Evolutionary conservation across 2,888 invertebrate genomes (phyloP).

Genomic region (Ophioninae sp.): DNA sequence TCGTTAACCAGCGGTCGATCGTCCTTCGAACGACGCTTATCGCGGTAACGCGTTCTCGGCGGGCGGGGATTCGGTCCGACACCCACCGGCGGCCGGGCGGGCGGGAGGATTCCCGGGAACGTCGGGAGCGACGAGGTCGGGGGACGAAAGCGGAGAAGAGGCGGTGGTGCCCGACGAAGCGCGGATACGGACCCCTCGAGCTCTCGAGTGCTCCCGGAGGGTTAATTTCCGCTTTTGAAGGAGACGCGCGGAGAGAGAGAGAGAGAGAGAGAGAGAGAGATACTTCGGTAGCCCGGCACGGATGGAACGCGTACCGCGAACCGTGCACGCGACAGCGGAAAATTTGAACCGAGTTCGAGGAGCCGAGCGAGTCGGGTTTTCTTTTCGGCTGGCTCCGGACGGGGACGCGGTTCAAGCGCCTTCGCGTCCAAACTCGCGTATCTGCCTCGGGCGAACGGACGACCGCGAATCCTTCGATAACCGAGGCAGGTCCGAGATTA

Average conservation of each 20-base stretch:
- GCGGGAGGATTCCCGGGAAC: conserved; percentile 44
- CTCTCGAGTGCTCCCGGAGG: conserved; percentile 59
- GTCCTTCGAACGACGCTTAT: conserved; percentile 61
- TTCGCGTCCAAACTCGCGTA: neutral
- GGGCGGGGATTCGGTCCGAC: conserved; percentile 49
- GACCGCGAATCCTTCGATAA: neutral
- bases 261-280: conserved; percentile 39
- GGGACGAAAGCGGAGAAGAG: conserved; percentile 20
- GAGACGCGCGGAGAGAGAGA: too few species aligned
- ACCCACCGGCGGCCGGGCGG: neutral
- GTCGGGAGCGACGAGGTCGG: conserved; percentile 6
- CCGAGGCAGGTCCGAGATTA: neutral
- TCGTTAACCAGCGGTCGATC: conserved; percentile 61
- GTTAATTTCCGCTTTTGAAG: conserved; percentile 64
- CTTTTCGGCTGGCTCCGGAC: conserved; percentile 5
- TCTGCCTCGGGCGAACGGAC: conserved; percentile 14
- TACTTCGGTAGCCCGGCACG: conserved; percentile 26
- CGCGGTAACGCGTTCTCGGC: conserved; percentile 45
- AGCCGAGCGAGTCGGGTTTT: conserved; percentile 19
- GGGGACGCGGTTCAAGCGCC: neutral
- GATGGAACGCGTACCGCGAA: conserved; percentile 35
- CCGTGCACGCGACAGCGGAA: conserved; percentile 28
- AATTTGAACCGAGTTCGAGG: conserved; percentile 30
- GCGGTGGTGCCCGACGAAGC: conserved; percentile 42
- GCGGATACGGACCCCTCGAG: conserved; percentile 57